Base-by-base conservation (phyloP, 2,797 vertebrate genomes). In the Lepus townsendii region DNA sequence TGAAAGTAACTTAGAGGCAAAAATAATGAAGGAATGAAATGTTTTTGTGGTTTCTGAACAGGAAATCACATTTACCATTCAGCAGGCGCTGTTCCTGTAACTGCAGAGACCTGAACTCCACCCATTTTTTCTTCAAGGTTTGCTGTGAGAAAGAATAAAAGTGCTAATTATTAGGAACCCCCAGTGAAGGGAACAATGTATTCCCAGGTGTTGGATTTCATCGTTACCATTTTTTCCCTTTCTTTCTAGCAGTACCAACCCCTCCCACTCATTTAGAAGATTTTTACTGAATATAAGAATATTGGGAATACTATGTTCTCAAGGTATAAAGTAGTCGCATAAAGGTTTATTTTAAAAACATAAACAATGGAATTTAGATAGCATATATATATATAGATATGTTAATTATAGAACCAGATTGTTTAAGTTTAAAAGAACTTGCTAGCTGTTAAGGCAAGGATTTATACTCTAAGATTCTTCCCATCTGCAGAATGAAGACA, bases 91-190 rank as follows among this genome's bases (percentile, higher is more conserved):
- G 99, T 98, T 99, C 99, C 98, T 98, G 99, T 97, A 98, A 97
- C n/a, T 98, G 98, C n/a, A 99, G 98, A 0, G 97, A 94, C 89
- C 98, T 99, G 97, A 99, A 95, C 98, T 99, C 99, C 85, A 98
- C 96, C 98, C 98, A 90, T 92, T 99, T 99, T 98, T 99, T 99
- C 95, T 97, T 98, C 94, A 99, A 97, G 5, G 96, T 98, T 98
- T 99, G 98, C 99, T 99, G 98, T 71, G 94, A 97, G 54, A 71
- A 12, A 77, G 88, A 83, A 54, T n/a, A 85, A 75, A 69, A 68
- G 35, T 84, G 30, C 12, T 84, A 80, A 90, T 83, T 90, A 92
- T 69, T 94, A 83, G 73, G 86, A 92, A 94, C 82, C 14, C 32
- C 30, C 16, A 90, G 50, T 62, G 47, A 77, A 71, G 32, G 72